These are phyloP conservation scores for Nasonovia ribisnigri DNA, from an alignment of 2,888 invertebrate genomes.

Conservation along the genomic window DNA sequence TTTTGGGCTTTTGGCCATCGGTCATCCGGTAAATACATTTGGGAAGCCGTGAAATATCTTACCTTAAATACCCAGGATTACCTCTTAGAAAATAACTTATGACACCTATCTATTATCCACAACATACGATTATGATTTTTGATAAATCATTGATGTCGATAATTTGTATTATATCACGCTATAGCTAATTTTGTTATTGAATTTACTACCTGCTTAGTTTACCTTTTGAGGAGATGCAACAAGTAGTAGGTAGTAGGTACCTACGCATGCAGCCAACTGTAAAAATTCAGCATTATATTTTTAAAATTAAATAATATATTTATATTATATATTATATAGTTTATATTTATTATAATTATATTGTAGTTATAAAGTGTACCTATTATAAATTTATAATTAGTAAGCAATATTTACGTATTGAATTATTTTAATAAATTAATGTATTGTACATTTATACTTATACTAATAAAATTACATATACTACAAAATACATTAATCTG, in stretches of 20 bases:
- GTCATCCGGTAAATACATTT: no score
- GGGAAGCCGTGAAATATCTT: no score
- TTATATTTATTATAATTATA: neutral
- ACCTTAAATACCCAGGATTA: no score
- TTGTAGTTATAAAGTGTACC: neutral
- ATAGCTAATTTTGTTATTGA: neutral
- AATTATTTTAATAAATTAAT: neutral
- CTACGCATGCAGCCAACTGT: neutral
- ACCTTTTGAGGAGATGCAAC: neutral
- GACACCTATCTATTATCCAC: no score
- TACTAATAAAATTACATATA: neutral
- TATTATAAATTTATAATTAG: neutral
- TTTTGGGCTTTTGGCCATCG: no score
- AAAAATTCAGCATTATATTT: neutral
- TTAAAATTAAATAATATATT: neutral
- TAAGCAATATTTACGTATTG: neutral
- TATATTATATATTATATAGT: neutral
- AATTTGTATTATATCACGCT: neutral
- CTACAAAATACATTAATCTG: neutral
- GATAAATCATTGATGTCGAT: neutral
- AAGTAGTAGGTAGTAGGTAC: neutral
- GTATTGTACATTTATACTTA: neutral
- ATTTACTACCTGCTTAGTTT: neutral
- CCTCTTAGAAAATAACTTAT: no score
- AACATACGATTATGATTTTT: no score